Base-by-base conservation (phyloP, 2,113 vertebrate genomes). In the Hipposideros armiger region DNA sequence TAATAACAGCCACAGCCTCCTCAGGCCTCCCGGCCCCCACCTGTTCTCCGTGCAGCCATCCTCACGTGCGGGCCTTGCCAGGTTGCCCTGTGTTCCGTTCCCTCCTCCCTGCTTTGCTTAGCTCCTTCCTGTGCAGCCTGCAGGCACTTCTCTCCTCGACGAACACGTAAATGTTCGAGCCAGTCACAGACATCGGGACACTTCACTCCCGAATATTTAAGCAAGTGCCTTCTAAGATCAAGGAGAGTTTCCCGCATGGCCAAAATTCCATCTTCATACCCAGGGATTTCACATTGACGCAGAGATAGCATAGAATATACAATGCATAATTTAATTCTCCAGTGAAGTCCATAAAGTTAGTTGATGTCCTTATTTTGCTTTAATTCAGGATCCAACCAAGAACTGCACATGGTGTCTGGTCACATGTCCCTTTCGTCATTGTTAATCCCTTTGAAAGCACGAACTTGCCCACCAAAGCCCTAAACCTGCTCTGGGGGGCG, bases 401-500 rank as follows among this genome's bases (percentile, higher is more conserved):
- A 67, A 3, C 42, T 4, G 0, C n/a, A 20, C 42, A 0, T 24
- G 20, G n/a, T 3, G 17, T 85, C 72, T 9, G 24, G 40, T 4
- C 0, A 0, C 24, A 16, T 0, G 0, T 17, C 30, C 17, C 36
- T 54, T 16, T 32, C 3, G 13, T 58, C 80, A 24, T 45, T 0
- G 0, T 20, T 20, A 19, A 7, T 14, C n/a, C 45, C 32, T 36
- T 58, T 0, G 14, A 85, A 8, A 52, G 45, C 8, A 7, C 56
- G 4, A 16, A 1, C 24, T 40, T 73, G 28, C 66, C 95, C 83
- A 1, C n/a, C 9, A 1, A 13, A 62, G 11, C 42, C 14, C 50
- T 42, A 4, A 26, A 3, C 24, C 73, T 54, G 14, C 32, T n/a
- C 7, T 4, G 0, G 5, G 1, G 24, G 26, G 56, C 0, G 1